Conservation (phyloP, 2,113 vertebrate species). For the Aegithalos caudatus region DNA sequence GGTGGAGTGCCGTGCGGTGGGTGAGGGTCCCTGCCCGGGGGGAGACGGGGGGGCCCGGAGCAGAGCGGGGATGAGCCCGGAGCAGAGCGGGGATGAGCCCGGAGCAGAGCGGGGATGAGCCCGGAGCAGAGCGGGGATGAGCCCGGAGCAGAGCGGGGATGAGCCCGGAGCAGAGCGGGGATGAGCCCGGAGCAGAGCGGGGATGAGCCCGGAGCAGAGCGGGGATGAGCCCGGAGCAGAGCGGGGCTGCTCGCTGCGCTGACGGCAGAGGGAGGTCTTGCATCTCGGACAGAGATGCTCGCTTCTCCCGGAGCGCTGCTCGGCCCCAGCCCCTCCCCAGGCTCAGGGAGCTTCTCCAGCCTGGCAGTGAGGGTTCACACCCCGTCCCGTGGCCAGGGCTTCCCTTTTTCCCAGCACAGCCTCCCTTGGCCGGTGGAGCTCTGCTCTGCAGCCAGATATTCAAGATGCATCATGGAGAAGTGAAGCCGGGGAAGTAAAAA, state of each 20-base stretch:
- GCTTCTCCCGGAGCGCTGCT: fast-evolving
- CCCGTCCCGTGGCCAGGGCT: neutral
- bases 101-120: neutral
- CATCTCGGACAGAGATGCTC: neutral
- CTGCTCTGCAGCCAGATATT: neutral
- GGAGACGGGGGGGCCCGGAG: no score
- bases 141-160: no score
- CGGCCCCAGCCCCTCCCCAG: fast-evolving
- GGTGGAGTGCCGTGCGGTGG: fast-evolving
- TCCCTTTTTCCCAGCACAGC: fast-evolving
- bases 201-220: no score
- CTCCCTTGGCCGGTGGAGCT: neutral
- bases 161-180: no score
- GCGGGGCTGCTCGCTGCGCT: neutral
- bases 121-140: no score
- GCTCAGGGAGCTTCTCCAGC: neutral
- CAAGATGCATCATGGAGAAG: neutral
- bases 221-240: neutral
- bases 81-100: no score
- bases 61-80: no score
- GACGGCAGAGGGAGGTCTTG: slow-evolving; percentile 56
- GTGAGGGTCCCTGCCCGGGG: neutral
- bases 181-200: no score
- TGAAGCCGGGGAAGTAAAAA: neutral
- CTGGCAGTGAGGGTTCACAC: fast-evolving